phyloP scores from a whole-genome alignment of 2,113 vertebrate species.

The Varanus salvator region DNA sequence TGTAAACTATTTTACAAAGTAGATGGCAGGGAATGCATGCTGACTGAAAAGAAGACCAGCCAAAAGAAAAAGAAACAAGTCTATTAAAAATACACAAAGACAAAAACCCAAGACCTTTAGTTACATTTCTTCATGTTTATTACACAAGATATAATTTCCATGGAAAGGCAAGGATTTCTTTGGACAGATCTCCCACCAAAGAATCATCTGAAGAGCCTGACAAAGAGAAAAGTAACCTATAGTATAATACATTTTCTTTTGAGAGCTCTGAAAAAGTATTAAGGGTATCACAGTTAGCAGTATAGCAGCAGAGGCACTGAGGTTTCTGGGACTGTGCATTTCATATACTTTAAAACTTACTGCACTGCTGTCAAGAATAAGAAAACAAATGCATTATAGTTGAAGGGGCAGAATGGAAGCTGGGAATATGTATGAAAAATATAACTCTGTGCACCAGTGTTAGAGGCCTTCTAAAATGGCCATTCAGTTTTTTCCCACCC shows the following conservation, averaged over 20 bases:
- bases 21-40: not conserved
- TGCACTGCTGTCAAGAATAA: not conserved
- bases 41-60: rapidly evolving
- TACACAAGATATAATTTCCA: not conserved
- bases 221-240: not conserved
- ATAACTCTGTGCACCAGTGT: not conserved
- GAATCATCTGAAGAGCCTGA: not conserved
- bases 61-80: not conserved
- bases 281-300: not conserved
- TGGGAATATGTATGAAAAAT: not conserved
- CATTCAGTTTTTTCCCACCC: too few species aligned
- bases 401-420: not conserved
- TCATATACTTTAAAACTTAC: not conserved
- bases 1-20: not conserved
- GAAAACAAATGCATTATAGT: not conserved
- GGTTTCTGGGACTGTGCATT: not conserved
- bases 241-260: conserved; percentile 11
- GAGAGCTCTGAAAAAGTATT: not conserved
- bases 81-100: not conserved
- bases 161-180: not conserved
- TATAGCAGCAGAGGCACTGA: not conserved
- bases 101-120: not conserved
- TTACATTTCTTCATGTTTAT: not conserved
- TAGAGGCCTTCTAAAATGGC: too few species aligned
- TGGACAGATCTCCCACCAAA: not conserved